Evolutionary conservation across 2,888 invertebrate species (phyloP).

Genomic region (Sisyra nigra): DNA sequence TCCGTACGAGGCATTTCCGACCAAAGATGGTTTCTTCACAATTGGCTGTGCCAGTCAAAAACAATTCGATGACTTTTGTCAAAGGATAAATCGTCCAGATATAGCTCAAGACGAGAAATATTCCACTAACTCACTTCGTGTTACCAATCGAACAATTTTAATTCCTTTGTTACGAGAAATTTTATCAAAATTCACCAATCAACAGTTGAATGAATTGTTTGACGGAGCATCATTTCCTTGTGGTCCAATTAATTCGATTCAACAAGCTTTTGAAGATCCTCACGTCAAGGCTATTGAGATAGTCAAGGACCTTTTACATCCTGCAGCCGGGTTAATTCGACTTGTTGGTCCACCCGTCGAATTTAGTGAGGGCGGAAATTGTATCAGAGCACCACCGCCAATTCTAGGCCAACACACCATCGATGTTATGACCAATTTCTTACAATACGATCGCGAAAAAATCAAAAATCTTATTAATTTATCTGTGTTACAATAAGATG

Average conservation of each 20-base stretch:
- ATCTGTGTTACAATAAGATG: constrained; percentile 29
- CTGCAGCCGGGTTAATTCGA: constrained; percentile 51
- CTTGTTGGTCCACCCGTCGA: constrained; percentile 76
- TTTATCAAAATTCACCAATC: constrained; percentile 42
- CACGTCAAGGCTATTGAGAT: constrained; percentile 62
- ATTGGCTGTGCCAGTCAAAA: constrained; percentile 75
- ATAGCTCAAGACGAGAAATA: constrained; percentile 48
- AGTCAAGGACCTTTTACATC: constrained; percentile 55
- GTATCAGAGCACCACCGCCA: constrained; percentile 62
- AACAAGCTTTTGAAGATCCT: constrained; percentile 73
- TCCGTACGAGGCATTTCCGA: constrained; percentile 82
- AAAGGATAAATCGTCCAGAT: constrained; percentile 39
- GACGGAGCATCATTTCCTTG: constrained; percentile 65
- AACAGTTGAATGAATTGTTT: constrained; percentile 59
- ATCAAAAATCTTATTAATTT: constrained; percentile 33
- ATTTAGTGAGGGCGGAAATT: constrained; percentile 57
- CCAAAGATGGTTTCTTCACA: constrained; percentile 68
- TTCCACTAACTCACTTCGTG: constrained; percentile 54
- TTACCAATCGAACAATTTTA: constrained; percentile 55
- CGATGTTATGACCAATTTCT: constrained; percentile 48
- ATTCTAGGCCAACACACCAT: constrained; percentile 75
- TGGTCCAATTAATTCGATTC: constrained; percentile 78
- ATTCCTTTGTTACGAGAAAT: constrained; percentile 41
- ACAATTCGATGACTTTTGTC: constrained; percentile 62
- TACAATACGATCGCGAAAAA: constrained; percentile 42